Conservation (phyloP, 1,140 invertebrate species). For the Lepidotrigona ventralis region DNA sequence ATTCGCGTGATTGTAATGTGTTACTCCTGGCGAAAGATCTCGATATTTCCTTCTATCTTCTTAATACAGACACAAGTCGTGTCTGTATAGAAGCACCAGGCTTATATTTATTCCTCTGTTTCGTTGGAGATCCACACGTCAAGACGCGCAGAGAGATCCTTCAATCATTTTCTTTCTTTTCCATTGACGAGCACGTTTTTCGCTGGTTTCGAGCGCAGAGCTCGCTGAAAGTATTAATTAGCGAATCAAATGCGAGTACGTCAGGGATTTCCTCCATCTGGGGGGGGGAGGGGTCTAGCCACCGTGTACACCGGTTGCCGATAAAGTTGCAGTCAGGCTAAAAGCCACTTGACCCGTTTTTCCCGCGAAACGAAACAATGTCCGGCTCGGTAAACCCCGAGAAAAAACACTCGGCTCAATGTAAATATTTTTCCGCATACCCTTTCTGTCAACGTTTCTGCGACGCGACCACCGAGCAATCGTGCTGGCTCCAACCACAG, state of each 20-base stretch:
- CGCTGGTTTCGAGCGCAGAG: no score
- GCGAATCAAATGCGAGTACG: neutral
- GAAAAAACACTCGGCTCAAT: slow-evolving; percentile 4
- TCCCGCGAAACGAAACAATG: slow-evolving; percentile 8
- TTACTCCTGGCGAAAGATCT: neutral
- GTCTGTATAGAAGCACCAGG: neutral
- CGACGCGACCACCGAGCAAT: neutral
- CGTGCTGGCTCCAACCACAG: neutral
- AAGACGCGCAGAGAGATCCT: neutral
- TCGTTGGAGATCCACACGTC: neutral
- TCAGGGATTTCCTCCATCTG: neutral
- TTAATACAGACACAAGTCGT: neutral
- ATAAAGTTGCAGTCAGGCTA: slow-evolving; percentile 4
- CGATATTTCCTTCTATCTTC: neutral
- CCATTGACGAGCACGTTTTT: neutral
- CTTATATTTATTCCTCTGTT: neutral
- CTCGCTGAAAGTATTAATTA: slow-evolving; percentile 2
- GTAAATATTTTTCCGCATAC: slow-evolving; percentile 34
- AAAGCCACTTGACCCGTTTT: slow-evolving; percentile 37
- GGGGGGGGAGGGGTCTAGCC: neutral
- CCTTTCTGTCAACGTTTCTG: neutral
- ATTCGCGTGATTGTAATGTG: neutral
- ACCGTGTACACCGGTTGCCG: neutral
- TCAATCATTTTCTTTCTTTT: neutral
- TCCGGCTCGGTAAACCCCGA: neutral